Base-by-base conservation (phyloP, 2,888 invertebrate species). In the Andrena marginata region DNA sequence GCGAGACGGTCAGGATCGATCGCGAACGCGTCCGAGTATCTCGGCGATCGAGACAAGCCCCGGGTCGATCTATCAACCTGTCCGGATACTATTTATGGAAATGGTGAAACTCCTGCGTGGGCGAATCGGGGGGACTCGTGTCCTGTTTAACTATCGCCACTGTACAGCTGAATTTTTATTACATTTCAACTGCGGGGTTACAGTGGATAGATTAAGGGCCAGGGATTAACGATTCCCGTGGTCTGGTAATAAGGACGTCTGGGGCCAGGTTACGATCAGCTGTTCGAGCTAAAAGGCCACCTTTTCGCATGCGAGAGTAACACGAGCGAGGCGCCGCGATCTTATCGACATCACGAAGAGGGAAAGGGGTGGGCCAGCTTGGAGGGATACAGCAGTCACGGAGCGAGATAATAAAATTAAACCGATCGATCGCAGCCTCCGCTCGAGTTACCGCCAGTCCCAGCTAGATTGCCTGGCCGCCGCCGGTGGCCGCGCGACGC, bases 351-450 rank as follows among this genome's bases (percentile, higher is more conserved):
- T 64, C 79, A 64, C 49, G 67, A 78, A 77, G 67, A 6, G 33
- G 10, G 31, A 48, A 35, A 29, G 20, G 64, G 29, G 20, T 56
- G 49, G 26, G 48, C 10, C 56, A n/a, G 16, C 26, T 48, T 20
- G 16, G 26, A 60, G 16, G 76, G 77, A 75, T 77, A 76, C 79
- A 83, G 71, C 78, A 82, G 85, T 89, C 85, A 85, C 86, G 87
- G 87, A 85, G 80, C 77, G 68, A 83, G 86, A 90, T 90, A 91
- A 90, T 90, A 87, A 90, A 90, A 91, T 91, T 87, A 91, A 90
- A 87, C 76, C 88, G 89, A 90, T 90, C 90, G 90, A 91, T 89
- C 80, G 76, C 80, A 86, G 80, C 70, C 72, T 80, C 85, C 81
- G 82, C 60, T 76, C 69, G 73, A 82, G 76, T 85, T 87, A 70